Evolutionary conservation across 2,113 vertebrate genomes (phyloP).

Genomic region (Aegotheles bennettii): DNA sequence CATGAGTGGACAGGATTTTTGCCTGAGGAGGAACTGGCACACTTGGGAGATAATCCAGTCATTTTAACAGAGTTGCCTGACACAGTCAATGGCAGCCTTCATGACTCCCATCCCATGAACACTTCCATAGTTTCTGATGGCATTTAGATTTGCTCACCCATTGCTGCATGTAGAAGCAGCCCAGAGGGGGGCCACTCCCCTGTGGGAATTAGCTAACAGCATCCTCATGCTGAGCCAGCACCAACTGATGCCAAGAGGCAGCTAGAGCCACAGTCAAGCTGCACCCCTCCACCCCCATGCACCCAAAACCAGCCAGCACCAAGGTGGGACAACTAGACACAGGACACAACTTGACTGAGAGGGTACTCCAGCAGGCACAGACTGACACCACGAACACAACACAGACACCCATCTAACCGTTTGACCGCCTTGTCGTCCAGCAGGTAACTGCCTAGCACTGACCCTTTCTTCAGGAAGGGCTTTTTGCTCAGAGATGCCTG

Average conservation of each 20-base stretch:
- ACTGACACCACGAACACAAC: constrained; percentile 4
- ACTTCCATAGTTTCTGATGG: not conserved
- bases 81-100: not conserved
- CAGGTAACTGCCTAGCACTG: constrained; percentile 78
- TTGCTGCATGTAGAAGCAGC: not conserved
- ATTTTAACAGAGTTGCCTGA: not conserved
- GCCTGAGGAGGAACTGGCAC: not conserved
- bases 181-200: not conserved
- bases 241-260: not conserved
- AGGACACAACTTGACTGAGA: not conserved
- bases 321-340: not conserved
- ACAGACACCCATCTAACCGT: constrained; percentile 73
- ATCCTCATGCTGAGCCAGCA: not conserved
- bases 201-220: not conserved
- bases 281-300: not conserved
- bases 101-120: not conserved
- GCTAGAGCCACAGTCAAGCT: not conserved
- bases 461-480: constrained; percentile 76
- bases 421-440: constrained; percentile 67
- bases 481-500: constrained; percentile 72
- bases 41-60: not conserved
- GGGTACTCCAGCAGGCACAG: not conserved
- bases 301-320: not conserved
- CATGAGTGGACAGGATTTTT: not conserved
- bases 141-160: not conserved